Conservation (phyloP, 2,888 invertebrate species). For the Campoletis raptor region DNA sequence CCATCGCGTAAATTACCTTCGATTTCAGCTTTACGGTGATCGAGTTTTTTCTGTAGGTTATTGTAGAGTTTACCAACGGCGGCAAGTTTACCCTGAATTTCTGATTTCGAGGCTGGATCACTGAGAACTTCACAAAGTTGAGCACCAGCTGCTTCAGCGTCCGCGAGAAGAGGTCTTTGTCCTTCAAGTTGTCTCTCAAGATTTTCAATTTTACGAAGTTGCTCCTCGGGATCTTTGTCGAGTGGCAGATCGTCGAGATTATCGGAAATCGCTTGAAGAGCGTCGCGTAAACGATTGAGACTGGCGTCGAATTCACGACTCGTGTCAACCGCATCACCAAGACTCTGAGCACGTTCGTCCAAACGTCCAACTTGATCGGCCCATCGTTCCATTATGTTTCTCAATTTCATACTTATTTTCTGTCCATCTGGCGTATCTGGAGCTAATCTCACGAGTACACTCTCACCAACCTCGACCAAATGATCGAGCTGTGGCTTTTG, state of each 20-base stretch:
- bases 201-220: constrained; percentile 94
- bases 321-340: constrained; percentile 96
- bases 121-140: constrained; percentile 94
- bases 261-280: constrained; percentile 95
- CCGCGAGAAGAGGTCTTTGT: constrained; percentile 94
- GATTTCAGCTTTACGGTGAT: constrained; percentile 95
- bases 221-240: constrained; percentile 94
- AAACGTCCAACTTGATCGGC: constrained; percentile 91
- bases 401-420: constrained; percentile 90
- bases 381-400: constrained; percentile 91
- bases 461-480: constrained; percentile 92
- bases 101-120: constrained; percentile 95
- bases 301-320: constrained; percentile 97
- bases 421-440: constrained; percentile 88
- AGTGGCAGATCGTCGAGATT: constrained; percentile 93
- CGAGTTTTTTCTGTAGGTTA: constrained; percentile 95
- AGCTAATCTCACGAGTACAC: constrained; percentile 88
- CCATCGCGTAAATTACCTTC: constrained; percentile 95
- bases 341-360: constrained; percentile 94
- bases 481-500: constrained; percentile 96
- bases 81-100: constrained; percentile 95
- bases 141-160: constrained; percentile 95
- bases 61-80: constrained; percentile 95
- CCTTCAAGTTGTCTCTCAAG: constrained; percentile 95
- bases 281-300: constrained; percentile 92